A percentile compares a stretch with the other conserved stretches of the same genome.
Conservation (phyloP, 92 coral and sea anemone species). For the Nematostella vectensis region DNA sequence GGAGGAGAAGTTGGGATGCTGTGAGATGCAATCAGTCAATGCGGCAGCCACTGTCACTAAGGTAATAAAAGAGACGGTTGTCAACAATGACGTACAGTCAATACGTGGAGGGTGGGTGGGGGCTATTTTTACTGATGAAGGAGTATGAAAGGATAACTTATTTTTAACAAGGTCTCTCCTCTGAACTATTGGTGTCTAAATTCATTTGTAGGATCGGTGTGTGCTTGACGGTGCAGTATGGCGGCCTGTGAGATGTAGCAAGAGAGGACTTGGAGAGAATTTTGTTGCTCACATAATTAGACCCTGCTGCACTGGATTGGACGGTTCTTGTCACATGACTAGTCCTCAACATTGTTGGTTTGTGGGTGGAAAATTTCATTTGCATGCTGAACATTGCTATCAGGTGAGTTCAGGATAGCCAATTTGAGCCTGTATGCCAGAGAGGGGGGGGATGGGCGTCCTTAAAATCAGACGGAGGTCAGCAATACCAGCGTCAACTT, state of each 20-base stretch:
- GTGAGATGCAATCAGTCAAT: conserved; percentile 29
- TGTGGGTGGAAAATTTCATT: conserved; percentile 39
- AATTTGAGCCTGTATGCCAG: background rate
- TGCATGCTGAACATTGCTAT: conserved; percentile 45
- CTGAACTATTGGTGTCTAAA: too few species aligned
- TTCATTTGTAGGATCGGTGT: too few species aligned
- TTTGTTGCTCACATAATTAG: conserved; percentile 31
- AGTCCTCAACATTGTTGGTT: conserved; percentile 55
- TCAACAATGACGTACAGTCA: background rate
- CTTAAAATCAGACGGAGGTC: too few species aligned
- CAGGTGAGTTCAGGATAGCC: conserved; percentile 23
- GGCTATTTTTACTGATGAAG: too few species aligned
- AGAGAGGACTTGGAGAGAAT: conserved; percentile 30
- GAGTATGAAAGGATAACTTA: too few species aligned
- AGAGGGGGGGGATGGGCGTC: background rate
- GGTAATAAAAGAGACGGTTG: conserved; percentile 14
- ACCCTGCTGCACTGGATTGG: conserved; percentile 39
- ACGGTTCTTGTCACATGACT: conserved; percentile 35
- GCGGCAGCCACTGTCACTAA: conserved; percentile 44
- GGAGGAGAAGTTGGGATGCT: conserved; percentile 36
- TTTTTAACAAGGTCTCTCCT: too few species aligned
- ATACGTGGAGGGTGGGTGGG: background rate
- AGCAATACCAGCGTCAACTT: too few species aligned
- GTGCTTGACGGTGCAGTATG: too few species aligned
- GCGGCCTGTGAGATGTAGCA: conserved; percentile 31